A percentile compares a stretch with the other conserved stretches of the same genome.
Evolutionary conservation across 2,797 vertebrate species (phyloP).

Genomic region (Hippocampus kuda): DNA sequence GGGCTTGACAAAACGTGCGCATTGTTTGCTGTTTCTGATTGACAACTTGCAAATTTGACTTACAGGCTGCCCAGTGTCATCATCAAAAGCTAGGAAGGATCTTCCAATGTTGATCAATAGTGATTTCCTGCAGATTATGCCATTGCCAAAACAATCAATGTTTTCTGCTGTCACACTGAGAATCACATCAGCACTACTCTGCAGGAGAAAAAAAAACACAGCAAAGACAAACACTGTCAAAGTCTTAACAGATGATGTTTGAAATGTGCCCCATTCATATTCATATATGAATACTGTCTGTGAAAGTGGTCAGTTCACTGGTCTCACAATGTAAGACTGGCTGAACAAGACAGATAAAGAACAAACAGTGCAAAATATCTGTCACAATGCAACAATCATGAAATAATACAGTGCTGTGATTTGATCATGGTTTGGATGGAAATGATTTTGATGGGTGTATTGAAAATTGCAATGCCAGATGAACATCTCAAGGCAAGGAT

Average conservation of each 20-base stretch:
- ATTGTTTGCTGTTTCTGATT: no score
- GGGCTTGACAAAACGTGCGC: no score
- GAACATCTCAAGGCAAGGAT: no score
- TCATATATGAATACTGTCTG: not conserved
- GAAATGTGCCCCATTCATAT: not conserved
- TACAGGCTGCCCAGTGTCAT: conserved; percentile 82
- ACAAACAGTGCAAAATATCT: not conserved
- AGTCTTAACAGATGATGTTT: not conserved
- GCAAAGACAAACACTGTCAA: not conserved
- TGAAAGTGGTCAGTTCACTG: not conserved
- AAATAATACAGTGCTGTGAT: no score
- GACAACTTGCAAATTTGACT: conserved; percentile 30
- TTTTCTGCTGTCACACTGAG: conserved; percentile 80
- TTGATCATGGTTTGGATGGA: no score
- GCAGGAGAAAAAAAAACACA: conserved; percentile 22
- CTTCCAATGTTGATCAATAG: conserved; percentile 74
- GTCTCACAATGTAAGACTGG: not conserved
- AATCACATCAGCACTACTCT: conserved; percentile 72
- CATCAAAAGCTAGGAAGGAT: conserved; percentile 77
- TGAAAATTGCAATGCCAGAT: no score
- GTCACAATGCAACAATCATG: no score
- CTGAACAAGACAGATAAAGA: not conserved
- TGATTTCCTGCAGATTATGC: conserved; percentile 83
- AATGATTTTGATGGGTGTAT: no score
- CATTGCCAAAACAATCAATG: conserved; percentile 81